Conservation (phyloP, 2,888 invertebrate species). For the Nephrotoma appendiculata region DNA sequence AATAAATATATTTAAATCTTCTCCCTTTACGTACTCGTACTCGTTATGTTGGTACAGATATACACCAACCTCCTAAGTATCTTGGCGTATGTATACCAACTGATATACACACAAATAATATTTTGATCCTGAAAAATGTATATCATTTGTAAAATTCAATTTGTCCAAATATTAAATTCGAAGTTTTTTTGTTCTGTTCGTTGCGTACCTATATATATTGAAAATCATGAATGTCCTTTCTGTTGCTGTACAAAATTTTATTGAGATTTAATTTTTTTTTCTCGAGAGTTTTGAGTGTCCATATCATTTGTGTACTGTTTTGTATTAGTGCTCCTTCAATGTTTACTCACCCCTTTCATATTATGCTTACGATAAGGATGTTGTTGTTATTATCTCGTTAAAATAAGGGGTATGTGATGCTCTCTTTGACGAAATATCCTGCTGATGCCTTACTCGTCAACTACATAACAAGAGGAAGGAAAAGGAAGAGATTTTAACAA, state of each 20-base stretch:
- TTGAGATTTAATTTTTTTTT: background rate
- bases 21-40: background rate
- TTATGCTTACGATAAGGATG: background rate
- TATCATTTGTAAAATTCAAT: background rate
- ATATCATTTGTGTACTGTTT: background rate
- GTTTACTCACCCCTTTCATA: background rate
- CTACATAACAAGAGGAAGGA: background rate
- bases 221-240: background rate
- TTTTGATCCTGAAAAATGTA: background rate
- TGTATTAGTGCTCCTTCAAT: background rate
- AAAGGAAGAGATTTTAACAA: background rate
- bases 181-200: background rate
- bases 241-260: background rate
- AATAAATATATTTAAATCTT: background rate
- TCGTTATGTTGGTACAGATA: background rate
- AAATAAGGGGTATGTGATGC: background rate
- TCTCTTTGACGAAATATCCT: background rate
- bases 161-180: background rate
- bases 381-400: background rate
- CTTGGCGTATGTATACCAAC: background rate
- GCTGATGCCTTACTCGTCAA: background rate
- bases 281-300: background rate
- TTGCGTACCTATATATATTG: background rate
- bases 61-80: background rate
- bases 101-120: background rate